A percentile compares a stretch with the other conserved stretches of the same genome.
Evolutionary conservation across 2,797 vertebrate species (phyloP).

Genomic region (Gymnoscopelus microlampas): DNA sequence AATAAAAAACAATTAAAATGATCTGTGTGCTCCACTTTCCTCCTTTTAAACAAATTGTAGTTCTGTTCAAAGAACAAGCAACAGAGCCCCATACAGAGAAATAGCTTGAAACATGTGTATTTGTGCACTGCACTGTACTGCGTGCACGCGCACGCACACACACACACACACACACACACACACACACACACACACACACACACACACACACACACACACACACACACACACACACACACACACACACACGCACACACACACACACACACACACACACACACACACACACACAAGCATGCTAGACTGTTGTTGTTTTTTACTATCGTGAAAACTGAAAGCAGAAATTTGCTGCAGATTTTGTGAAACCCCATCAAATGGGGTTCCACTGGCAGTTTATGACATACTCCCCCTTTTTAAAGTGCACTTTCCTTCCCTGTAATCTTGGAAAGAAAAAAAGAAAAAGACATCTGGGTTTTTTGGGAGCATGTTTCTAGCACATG

Average conservation of each 20-base stretch:
- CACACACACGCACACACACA: conserved; percentile 1
- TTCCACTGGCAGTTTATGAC: conserved; percentile 41
- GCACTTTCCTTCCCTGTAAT: conserved; percentile 52
- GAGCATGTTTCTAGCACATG: conserved; percentile 55
- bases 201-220: not conserved
- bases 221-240: conserved; percentile 1
- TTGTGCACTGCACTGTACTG: no score
- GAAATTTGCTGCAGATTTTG: conserved; percentile 33
- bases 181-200: not conserved
- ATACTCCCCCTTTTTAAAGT: conserved; percentile 38
- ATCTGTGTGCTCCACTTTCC: no score
- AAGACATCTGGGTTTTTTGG: conserved; percentile 38
- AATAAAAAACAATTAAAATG: no score
- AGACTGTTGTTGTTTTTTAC: conserved; percentile 3
- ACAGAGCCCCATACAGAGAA: no score
- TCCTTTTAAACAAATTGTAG: no score
- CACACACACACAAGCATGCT: not conserved
- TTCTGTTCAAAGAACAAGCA: no score
- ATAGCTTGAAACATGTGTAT: no score
- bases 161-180: no score
- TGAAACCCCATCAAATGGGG: conserved; percentile 53
- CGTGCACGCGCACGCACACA: no score
- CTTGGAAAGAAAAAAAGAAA: conserved; percentile 15
- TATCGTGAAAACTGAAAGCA: conserved; percentile 2
- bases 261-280: conserved; percentile 4